These are phyloP conservation scores for Spongilla lacustris DNA, from an alignment of 37 sponge, comb jelly and placozoan species.

Conservation along the genomic window DNA sequence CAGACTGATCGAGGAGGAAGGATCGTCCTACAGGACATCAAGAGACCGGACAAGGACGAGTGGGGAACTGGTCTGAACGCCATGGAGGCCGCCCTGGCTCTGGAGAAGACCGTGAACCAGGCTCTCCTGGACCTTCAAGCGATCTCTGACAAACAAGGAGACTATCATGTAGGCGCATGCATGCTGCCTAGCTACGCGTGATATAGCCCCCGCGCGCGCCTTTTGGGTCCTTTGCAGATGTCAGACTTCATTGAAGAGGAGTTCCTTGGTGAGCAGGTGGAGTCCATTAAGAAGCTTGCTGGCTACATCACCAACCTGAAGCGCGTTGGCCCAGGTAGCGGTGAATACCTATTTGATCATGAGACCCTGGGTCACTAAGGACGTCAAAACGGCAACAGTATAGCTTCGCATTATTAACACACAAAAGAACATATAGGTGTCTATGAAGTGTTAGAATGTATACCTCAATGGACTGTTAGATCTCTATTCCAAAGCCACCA, in stretches of 20 bases:
- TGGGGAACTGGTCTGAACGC: constrained; percentile 80
- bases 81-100: constrained; percentile 73
- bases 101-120: constrained; percentile 86
- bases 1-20: constrained; percentile 84
- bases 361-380: constrained; percentile 41
- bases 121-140: constrained; percentile 84
- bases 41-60: constrained; percentile 81
- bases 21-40: constrained; percentile 68
- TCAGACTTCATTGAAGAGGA: constrained; percentile 75
- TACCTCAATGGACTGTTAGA: no score
- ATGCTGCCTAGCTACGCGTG: no score
- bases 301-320: constrained; percentile 78
- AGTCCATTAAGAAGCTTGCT: constrained; percentile 85
- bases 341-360: constrained; percentile 84
- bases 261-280: constrained; percentile 79
- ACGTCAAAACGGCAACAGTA: no score
- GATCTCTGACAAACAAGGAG: constrained; percentile 63
- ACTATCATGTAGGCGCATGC: constrained; percentile 60
- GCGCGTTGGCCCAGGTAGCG: constrained; percentile 81
- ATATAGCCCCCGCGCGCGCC: background rate
- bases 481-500: no score
- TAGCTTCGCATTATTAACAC: no score
- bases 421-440: no score
- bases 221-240: no score
- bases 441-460: no score